Base-by-base conservation (phyloP, 2,888 invertebrate species). In the Perithous albicinctus region DNA sequence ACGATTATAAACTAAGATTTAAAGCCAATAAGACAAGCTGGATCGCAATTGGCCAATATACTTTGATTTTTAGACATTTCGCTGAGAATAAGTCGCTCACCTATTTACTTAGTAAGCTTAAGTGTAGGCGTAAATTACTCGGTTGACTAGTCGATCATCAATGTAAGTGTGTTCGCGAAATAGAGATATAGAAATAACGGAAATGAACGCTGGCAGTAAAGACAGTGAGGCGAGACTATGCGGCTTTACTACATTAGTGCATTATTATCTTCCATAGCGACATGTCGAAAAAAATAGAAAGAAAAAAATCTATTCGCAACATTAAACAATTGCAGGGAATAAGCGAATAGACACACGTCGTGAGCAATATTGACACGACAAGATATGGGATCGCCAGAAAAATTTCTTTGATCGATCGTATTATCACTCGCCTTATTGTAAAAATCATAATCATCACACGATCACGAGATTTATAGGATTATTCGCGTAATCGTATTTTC, bases 101-200 rank as follows among this genome's bases (percentile, higher is more conserved):
- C 29, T 35, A 41, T 35, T 66, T 15, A 46, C 61, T 74, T 29
- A 26, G 23, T 82, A 56, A 41, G 35, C 74, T 61, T 78, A 56
- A 43, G 41, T 8, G 2, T 78, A 64, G 73, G 46, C 54, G 69
- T 81, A 78, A 82, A 74, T 75, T 74, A 81, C 63, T 48, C 63
- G 61, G 32, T 81, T 81, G 81, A 82, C 81, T 78, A 82, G 81
- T 82, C 81, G 70, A 82, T 70, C 48, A 66, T 74, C 78, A 66
- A 66, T 66, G 59, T 74, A 74, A 74, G 64, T 78, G 23, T 56
- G 26, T 32, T 73, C 38, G 20, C 63, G 29, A 69, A 56, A 73
- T 43, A 2, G 23, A 48, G 54, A 70, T 8, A 64, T 18, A 59
- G 56, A 51, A 35, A 63, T 46, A 61, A 67, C 18, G 12, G 23